phyloP scores from a whole-genome alignment of 2,113 vertebrate species.

The Pavo muticus region DNA sequence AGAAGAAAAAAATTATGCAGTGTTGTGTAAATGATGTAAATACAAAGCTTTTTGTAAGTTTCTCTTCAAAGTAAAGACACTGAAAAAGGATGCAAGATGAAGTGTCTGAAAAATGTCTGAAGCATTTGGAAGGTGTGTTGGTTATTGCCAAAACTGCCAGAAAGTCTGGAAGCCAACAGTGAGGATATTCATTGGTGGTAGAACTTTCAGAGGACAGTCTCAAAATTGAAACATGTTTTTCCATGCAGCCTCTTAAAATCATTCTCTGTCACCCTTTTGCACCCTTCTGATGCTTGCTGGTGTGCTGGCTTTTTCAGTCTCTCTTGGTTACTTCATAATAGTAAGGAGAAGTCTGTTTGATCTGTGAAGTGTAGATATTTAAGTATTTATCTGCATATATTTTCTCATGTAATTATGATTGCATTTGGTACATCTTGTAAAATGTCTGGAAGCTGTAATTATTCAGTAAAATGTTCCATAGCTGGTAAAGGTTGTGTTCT shows the following conservation, averaged over 20 bases:
- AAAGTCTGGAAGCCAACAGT: neutral
- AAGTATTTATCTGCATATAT: neutral
- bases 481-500: neutral
- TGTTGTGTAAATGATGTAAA: neutral
- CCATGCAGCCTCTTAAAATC: neutral
- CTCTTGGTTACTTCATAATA: neutral
- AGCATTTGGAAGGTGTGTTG: neutral
- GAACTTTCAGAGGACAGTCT: neutral
- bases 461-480: slow-evolving; percentile 52
- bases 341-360: neutral
- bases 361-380: neutral
- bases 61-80: neutral
- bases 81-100: neutral
- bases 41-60: neutral
- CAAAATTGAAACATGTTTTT: neutral
- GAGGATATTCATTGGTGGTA: neutral
- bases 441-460: slow-evolving; percentile 27
- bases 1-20: neutral
- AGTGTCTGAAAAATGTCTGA: neutral
- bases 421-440: slow-evolving; percentile 18
- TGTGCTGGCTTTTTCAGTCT: neutral
- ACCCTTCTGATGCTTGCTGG: neutral
- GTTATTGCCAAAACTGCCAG: neutral
- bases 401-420: slow-evolving; percentile 31
- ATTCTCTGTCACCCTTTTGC: rapidly evolving